Base-by-base conservation (phyloP, 2,888 invertebrate species). In the Chymomyza fuscimana region DNA sequence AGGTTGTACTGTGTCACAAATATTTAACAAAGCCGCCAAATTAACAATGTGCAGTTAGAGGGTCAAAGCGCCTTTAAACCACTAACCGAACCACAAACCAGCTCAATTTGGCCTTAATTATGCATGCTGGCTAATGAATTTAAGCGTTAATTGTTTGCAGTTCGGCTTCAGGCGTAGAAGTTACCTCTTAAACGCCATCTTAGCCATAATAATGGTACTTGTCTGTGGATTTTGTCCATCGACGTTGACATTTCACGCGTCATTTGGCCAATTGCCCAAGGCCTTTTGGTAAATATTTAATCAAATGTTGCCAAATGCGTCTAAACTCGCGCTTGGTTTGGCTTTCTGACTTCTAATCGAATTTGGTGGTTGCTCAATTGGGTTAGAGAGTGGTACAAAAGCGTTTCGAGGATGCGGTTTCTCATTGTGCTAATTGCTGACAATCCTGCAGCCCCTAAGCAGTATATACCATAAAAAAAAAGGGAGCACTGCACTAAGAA, bases 121-220 rank as follows among this genome's bases (percentile, higher is more conserved):
- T 84, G 70, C 71, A 75, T 69, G 72, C 54, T 62, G 63, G 51
- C 75, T 72, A 77, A 75, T 76, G 66, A 77, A 66, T 65, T 73
- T 68, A 74, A 73, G 69, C 54, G 78, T 73, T 79, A 80, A 82
- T 71, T 82, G 74, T 79, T 82, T 79, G 72, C 58, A 66, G 72
- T 46, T 12, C 10, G 12, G 40, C 66, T 69, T 61, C 63, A 63
- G 52, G 60, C 61, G 61, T 50, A 12, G 25, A 32, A 40, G 65
- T 12, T 65, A 16, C 65, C 52, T 40, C 4, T 22, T 19, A 7
- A 54, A 5, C 22, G n/a, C 5, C 54, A 22, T 54, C 22, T n/a
- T 16, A 5, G 19, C 2, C 54, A 4, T 22, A 19, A 3, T 10
- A 46, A 12, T 46, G 32, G 7, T 32, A 9, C 32, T 7, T 54